A percentile compares a stretch with the other conserved stretches of the same genome.
Conservation (phyloP, 2,888 invertebrate genomes). For the Ptilodon capucinus region DNA sequence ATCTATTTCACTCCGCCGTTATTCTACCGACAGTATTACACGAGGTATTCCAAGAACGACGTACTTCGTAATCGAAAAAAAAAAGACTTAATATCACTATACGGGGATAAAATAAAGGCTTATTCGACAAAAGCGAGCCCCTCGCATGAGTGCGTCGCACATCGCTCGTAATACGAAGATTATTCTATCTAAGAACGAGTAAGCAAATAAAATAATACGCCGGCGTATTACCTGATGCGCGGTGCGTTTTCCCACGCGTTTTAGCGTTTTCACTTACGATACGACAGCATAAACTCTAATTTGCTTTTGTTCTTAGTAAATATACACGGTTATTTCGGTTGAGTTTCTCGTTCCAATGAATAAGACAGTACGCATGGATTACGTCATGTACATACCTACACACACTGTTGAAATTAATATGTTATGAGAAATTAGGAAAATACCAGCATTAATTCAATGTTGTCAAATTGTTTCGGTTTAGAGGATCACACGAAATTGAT, state of each 20-base stretch:
- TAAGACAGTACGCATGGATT: constrained; percentile 49
- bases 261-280: constrained; percentile 37
- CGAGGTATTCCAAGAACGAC: constrained; percentile 34
- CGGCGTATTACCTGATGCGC: constrained; percentile 57
- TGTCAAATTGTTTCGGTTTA: constrained; percentile 9
- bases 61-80: constrained; percentile 49
- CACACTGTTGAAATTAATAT: constrained; percentile 31
- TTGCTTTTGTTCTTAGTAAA: constrained; percentile 69
- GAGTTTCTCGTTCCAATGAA: constrained; percentile 49
- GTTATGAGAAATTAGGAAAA: constrained; percentile 40
- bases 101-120: constrained; percentile 65
- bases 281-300: constrained; percentile 53
- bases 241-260: constrained; percentile 61
- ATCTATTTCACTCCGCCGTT: constrained; percentile 36
- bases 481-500: background rate
- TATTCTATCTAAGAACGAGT: constrained; percentile 37
- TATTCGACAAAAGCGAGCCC: constrained; percentile 51
- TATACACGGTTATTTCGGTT: constrained; percentile 57
- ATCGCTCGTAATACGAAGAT: constrained; percentile 49
- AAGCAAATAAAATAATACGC: constrained; percentile 62
- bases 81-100: constrained; percentile 52
- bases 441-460: constrained; percentile 22
- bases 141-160: constrained; percentile 48
- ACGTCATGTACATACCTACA: constrained; percentile 30
- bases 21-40: constrained; percentile 38